Percentiles rank a stretch among this genome's conserved stretches.
Evolutionary conservation across 1,140 invertebrate genomes (phyloP).

Genomic region (Drosophila azteca): DNA sequence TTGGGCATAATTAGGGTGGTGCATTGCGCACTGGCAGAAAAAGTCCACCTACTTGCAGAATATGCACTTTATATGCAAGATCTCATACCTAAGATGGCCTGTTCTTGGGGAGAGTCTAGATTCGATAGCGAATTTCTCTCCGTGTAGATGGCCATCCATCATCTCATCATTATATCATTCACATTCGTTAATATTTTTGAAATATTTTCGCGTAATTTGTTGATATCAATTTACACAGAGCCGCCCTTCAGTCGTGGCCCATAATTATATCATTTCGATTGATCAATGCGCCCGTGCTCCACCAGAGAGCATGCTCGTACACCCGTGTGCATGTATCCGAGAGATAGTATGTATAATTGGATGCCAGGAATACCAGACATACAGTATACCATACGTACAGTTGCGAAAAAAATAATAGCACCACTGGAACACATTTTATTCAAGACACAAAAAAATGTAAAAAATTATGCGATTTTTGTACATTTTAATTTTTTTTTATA

Average conservation of each 20-base stretch:
- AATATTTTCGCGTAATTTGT: conserved; percentile 82
- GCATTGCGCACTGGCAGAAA: conserved; percentile 52
- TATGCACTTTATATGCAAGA: neutral
- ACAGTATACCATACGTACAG: neutral
- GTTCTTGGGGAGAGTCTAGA: too few relatives aligned
- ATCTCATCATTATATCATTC: conserved; percentile 78
- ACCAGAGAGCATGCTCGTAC: too few relatives aligned
- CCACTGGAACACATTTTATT: too few relatives aligned
- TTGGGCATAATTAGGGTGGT: conserved; percentile 78
- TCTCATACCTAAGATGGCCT: too few relatives aligned
- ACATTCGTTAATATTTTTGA: conserved; percentile 81
- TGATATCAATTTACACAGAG: conserved; percentile 81
- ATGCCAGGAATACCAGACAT: conserved; percentile 57
- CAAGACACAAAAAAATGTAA: too few relatives aligned
- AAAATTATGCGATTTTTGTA: too few relatives aligned
- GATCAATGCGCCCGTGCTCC: conserved; percentile 66
- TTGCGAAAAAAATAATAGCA: too few relatives aligned
- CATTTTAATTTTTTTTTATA: too few relatives aligned
- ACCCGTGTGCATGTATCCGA: conserved; percentile 18
- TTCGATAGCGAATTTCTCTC: conserved; percentile 13
- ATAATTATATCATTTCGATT: conserved; percentile 83
- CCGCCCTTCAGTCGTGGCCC: conserved; percentile 34
- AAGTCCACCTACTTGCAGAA: neutral
- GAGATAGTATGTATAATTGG: conserved; percentile 37
- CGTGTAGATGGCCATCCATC: conserved; percentile 53